phyloP scores from a whole-genome alignment of 2,888 invertebrate genomes.

The Drosophila pseudotakahashii region DNA sequence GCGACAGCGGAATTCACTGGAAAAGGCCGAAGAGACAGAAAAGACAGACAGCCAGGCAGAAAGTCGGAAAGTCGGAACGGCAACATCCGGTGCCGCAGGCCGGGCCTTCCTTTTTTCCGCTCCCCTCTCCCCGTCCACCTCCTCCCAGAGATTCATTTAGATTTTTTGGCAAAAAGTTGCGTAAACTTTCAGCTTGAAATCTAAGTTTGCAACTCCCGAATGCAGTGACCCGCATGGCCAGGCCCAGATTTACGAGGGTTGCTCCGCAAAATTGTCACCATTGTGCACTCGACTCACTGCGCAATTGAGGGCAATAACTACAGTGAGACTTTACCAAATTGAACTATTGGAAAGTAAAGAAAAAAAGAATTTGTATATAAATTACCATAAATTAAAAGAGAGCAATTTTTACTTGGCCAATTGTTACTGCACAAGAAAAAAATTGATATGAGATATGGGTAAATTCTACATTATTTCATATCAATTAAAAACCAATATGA shows the following conservation, averaged over 20 bases:
- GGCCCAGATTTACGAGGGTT: conserved; percentile 24
- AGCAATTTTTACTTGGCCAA: no score
- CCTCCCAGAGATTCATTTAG: conserved; percentile 5
- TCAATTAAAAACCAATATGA: no score
- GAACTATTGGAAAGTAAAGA: not conserved
- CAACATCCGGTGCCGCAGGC: conserved; percentile 62
- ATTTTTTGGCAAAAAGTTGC: conserved; percentile 57
- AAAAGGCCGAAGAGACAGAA: conserved; percentile 56
- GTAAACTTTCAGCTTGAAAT: conserved; percentile 39
- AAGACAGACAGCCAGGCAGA: conserved; percentile 22
- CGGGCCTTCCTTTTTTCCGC: conserved; percentile 6
- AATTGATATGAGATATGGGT: no score
- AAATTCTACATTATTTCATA: no score
- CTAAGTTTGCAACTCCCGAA: conserved; percentile 32
- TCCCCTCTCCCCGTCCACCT: no score
- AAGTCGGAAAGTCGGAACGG: conserved; percentile 32
- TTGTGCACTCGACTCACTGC: conserved; percentile 51
- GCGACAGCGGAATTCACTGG: conserved; percentile 68
- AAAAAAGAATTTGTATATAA: not conserved
- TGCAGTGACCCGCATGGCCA: conserved; percentile 58
- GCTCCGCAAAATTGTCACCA: conserved; percentile 47
- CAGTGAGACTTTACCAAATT: conserved; percentile 2
- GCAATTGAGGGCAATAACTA: conserved; percentile 54
- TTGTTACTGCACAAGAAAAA: no score
- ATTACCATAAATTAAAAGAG: no score